phyloP scores from a whole-genome alignment of 2,888 invertebrate genomes.

The Stegophylla sp. region DNA sequence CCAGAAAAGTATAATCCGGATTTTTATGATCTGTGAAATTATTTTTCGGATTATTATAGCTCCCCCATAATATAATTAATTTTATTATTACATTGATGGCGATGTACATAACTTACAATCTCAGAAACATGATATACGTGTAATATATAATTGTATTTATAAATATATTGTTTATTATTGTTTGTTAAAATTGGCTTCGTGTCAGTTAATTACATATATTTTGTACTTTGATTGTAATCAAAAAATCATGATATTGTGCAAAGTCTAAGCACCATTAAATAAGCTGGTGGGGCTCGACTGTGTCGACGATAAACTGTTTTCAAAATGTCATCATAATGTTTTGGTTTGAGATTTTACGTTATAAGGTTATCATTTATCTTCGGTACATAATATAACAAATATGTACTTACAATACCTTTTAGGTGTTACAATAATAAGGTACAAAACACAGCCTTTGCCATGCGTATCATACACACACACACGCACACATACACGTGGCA shows the following conservation, averaged over 20 bases:
- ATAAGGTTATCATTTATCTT: conserved; percentile 8
- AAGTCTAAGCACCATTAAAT: background rate
- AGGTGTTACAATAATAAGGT: no score
- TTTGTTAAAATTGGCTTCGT: background rate
- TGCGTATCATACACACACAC: background rate
- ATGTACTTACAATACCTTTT: background rate
- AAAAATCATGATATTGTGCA: background rate
- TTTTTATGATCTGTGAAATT: no score
- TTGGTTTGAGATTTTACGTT: conserved; percentile 2
- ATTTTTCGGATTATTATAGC: no score
- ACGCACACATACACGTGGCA: no score
- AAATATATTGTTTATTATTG: background rate
- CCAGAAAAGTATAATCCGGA: no score
- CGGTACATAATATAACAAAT: background rate
- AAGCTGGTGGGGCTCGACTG: background rate
- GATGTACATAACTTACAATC: background rate
- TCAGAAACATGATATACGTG: background rate
- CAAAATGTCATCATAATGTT: background rate
- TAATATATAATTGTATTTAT: background rate
- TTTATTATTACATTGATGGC: background rate
- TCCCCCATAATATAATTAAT: no score
- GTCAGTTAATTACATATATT: background rate
- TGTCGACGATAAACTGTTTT: background rate
- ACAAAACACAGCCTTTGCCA: conserved; percentile 12
- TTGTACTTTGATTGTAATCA: background rate